A percentile compares a stretch with the other conserved stretches of the same genome.
Conservation (phyloP, 30 jellyfish, hydroid and myxozoan species). For the Pelagia noctiluca region DNA sequence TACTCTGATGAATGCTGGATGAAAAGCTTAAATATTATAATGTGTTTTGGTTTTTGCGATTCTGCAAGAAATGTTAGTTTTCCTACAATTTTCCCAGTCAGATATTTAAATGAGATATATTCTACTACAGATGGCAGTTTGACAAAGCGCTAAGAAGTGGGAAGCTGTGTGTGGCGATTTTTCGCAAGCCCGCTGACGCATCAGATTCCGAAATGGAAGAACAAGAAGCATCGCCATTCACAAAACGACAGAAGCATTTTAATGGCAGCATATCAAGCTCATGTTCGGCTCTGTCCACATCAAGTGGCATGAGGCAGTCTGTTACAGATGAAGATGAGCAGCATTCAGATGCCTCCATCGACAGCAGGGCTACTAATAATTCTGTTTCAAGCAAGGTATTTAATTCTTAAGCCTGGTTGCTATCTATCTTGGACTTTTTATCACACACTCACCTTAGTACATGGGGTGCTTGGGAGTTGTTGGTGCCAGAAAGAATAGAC, state of each 20-base stretch:
- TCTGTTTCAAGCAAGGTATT: conserved; percentile 58
- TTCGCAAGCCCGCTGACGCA: conserved; percentile 49
- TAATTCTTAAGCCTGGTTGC: not conserved
- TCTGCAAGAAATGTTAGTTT: not conserved
- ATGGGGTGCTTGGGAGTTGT: no score
- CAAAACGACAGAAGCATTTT: conserved; percentile 33
- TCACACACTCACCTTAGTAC: no score
- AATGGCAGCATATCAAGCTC: conserved; percentile 70
- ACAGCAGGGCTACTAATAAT: conserved; percentile 42
- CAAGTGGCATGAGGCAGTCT: conserved; percentile 74
- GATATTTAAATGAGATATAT: not conserved
- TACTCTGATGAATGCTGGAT: no score
- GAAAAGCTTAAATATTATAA: no score
- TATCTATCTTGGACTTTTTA: not conserved
- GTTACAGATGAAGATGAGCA: conserved; percentile 64
- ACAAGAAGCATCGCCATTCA: conserved; percentile 44
- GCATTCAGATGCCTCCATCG: conserved; percentile 56
- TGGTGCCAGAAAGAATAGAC: no score
- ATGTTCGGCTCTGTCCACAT: conserved; percentile 71
- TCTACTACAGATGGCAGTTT: conserved; percentile 62
- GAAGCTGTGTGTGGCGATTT: conserved; percentile 67
- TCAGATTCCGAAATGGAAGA: conserved; percentile 63
- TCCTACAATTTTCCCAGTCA: conserved; percentile 2
- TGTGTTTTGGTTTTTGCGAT: no score
- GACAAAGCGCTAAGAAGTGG: conserved; percentile 71